These are phyloP conservation scores for Dicaeum eximium DNA, from an alignment of 2,113 vertebrate species.

Conservation along the genomic window DNA sequence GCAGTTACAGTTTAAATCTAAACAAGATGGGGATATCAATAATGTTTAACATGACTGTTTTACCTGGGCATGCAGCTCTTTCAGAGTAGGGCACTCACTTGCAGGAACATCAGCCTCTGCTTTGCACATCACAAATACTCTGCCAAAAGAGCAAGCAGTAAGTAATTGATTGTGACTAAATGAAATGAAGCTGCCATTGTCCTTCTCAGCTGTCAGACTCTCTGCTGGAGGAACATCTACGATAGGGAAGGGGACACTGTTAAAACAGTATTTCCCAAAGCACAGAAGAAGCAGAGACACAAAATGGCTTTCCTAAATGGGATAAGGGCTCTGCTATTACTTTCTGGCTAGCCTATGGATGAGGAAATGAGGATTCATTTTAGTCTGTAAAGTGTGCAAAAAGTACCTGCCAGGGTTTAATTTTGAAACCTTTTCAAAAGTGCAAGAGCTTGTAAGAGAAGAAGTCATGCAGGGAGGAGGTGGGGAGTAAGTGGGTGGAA, in stretches of 20 bases:
- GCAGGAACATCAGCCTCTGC: not conserved
- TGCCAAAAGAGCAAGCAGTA: not conserved
- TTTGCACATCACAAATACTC: not conserved
- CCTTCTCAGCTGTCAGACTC: slow-evolving; percentile 38
- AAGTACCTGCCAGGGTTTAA: not conserved
- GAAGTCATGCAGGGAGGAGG: not conserved
- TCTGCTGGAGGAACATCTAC: not conserved
- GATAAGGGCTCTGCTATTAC: not conserved
- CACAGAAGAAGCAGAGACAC: not conserved
- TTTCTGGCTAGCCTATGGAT: not conserved
- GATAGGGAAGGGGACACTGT: not conserved
- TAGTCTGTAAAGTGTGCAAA: not conserved
- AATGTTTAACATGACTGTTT: not conserved
- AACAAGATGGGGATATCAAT: not conserved
- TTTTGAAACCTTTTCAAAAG: not conserved
- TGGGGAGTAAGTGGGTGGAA: not conserved
- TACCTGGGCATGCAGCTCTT: not conserved
- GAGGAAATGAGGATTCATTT: not conserved
- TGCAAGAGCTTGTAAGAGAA: not conserved
- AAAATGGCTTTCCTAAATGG: not conserved
- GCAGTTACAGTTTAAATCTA: not conserved
- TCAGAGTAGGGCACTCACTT: not conserved
- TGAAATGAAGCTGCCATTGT: not conserved
- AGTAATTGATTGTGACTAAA: not conserved
- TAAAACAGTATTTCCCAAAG: not conserved